These are phyloP conservation scores for Eudemis profundana DNA, from an alignment of 2,888 invertebrate species.

Conservation along the genomic window DNA sequence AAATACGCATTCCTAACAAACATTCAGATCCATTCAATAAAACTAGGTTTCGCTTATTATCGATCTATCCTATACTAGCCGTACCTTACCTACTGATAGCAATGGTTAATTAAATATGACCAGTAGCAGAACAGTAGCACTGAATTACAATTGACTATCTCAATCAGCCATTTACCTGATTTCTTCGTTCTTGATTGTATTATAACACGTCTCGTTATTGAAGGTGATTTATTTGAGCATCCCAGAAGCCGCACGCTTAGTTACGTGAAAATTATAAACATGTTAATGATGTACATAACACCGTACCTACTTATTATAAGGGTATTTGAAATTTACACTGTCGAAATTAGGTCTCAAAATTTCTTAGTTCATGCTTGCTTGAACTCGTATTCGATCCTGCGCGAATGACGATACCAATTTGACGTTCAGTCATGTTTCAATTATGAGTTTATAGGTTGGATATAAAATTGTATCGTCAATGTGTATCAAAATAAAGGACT, in stretches of 20 bases:
- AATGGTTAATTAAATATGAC: not conserved
- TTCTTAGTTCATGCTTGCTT: no score
- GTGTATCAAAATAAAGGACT: constrained; percentile 15
- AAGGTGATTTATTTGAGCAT: no score
- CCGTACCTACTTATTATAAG: no score
- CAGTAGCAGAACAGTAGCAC: not conserved
- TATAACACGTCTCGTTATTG: no score
- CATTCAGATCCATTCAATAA: not conserved
- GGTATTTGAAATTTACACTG: no score
- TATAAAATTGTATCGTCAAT: not conserved
- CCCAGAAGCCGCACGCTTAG: no score
- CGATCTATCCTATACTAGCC: not conserved
- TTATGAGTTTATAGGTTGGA: constrained; percentile 8
- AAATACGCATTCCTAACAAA: not conserved
- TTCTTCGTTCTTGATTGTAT: no score
- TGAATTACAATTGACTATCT: not conserved
- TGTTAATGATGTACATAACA: no score
- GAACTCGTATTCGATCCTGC: no score
- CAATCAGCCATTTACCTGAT: not conserved
- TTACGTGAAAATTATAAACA: no score
- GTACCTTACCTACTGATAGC: not conserved
- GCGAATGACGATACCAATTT: no score
- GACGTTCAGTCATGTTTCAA: constrained; percentile 8
- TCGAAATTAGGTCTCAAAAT: no score
- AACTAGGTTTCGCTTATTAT: not conserved